A percentile compares a stretch with the other conserved stretches of the same genome.
These are phyloP conservation scores for Coturnix japonica DNA, from an alignment of 2,113 vertebrate species.

Conservation along the genomic window DNA sequence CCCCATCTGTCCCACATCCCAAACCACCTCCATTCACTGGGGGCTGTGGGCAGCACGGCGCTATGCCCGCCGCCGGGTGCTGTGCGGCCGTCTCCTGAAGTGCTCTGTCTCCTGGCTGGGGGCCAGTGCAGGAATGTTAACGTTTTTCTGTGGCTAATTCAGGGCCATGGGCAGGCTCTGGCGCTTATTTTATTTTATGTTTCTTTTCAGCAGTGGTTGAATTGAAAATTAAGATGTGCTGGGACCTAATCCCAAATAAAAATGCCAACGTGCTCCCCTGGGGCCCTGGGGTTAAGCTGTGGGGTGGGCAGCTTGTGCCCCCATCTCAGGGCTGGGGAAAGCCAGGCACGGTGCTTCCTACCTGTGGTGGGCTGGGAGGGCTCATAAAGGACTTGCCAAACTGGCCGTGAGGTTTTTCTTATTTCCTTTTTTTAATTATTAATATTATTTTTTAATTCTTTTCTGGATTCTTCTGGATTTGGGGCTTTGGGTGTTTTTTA, in stretches of 20 bases:
- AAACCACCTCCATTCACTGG: fast-evolving
- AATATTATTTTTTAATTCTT: background rate
- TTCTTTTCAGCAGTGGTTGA: background rate
- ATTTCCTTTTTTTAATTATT: too few relatives aligned
- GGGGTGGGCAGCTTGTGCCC: background rate
- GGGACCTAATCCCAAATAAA: conserved; percentile 3
- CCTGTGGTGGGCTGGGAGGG: fast-evolving
- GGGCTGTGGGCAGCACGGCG: background rate
- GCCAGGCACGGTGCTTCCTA: background rate
- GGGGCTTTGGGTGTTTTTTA: background rate
- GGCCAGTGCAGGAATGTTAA: background rate
- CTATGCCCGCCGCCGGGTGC: background rate
- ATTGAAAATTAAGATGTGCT: conserved; percentile 10
- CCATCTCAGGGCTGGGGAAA: background rate
- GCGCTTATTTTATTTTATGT: background rate
- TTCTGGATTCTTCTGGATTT: background rate
- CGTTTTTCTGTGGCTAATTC: background rate
- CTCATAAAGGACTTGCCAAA: background rate
- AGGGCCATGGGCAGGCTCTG: background rate
- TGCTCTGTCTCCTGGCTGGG: background rate
- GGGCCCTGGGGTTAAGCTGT: background rate
- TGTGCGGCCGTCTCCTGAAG: background rate
- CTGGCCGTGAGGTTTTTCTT: background rate
- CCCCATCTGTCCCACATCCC: background rate
- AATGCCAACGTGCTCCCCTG: background rate